phyloP scores from a whole-genome alignment of 2,888 invertebrate species.

The Heliothis peltigera region DNA sequence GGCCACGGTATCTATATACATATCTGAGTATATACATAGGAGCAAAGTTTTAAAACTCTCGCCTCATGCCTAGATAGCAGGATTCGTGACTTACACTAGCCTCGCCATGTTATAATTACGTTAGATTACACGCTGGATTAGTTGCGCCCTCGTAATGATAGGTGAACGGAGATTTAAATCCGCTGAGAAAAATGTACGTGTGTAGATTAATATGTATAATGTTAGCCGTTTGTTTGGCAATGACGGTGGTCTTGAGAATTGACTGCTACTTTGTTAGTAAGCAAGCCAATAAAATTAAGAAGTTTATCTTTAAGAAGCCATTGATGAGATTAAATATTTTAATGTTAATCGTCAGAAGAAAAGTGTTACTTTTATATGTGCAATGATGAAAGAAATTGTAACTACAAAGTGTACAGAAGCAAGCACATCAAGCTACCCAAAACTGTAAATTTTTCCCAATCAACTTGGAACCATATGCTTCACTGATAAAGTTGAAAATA shows the following conservation, averaged over 20 bases:
- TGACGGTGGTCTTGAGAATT: slow-evolving; percentile 49
- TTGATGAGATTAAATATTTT: too few species aligned
- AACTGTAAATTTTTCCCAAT: too few species aligned
- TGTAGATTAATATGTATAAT: slow-evolving; percentile 54
- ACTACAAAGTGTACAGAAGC: too few species aligned
- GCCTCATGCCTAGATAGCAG: slow-evolving; percentile 79
- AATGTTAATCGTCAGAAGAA: too few species aligned
- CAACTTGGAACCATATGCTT: too few species aligned
- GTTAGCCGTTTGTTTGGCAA: slow-evolving; percentile 40
- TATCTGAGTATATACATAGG: slow-evolving; percentile 65
- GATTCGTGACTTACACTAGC: slow-evolving; percentile 87
- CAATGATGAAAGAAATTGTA: too few species aligned
- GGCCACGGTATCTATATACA: slow-evolving; percentile 74
- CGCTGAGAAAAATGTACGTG: slow-evolving; percentile 65
- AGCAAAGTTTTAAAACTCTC: slow-evolving; percentile 78
- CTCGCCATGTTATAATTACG: slow-evolving; percentile 87
- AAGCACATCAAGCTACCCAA: too few species aligned
- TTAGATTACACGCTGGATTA: slow-evolving; percentile 82
- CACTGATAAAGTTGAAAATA: too few species aligned
- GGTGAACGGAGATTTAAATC: slow-evolving; percentile 68
- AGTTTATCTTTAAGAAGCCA: too few species aligned
- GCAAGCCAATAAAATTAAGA: neutral
- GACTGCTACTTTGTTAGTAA: slow-evolving; percentile 29
- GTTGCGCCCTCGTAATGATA: slow-evolving; percentile 80
- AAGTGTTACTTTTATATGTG: too few species aligned